Conservation (phyloP, 2,888 invertebrate genomes). For the Sesia bembeciformis region DNA sequence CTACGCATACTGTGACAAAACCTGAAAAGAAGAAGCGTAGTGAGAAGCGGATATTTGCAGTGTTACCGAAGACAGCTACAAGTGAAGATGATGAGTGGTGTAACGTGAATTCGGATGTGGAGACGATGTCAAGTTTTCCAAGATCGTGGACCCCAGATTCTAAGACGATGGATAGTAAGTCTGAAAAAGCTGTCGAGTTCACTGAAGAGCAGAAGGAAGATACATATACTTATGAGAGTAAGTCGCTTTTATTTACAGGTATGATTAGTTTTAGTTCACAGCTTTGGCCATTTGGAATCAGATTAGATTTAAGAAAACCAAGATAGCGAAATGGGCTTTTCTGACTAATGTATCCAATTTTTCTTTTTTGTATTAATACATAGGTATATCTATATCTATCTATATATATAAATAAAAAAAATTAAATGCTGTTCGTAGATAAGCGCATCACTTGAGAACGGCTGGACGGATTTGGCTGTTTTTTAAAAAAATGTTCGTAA, state of each 20-base stretch:
- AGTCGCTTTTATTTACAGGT: conserved; percentile 18
- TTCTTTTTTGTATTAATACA: no score
- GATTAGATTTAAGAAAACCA: neutral
- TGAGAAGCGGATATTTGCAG: neutral
- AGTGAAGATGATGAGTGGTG: conserved; percentile 62
- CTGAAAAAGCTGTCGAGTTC: conserved; percentile 25
- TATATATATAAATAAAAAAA: no score
- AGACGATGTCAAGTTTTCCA: conserved; percentile 56
- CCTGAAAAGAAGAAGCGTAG: conserved; percentile 26
- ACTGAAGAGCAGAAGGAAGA: conserved; percentile 41
- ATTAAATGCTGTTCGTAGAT: no score
- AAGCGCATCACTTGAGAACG: no score
- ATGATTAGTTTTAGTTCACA: no score
- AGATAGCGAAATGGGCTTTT: no score
- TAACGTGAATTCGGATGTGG: conserved; percentile 42
- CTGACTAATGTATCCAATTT: no score
- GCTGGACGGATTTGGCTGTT: no score
- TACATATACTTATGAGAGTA: conserved; percentile 52
- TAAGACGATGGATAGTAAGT: conserved; percentile 33
- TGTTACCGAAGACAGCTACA: conserved; percentile 12
- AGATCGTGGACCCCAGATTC: conserved; percentile 56
- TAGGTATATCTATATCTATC: no score
- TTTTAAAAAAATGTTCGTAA: no score
- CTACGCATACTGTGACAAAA: conserved; percentile 55
- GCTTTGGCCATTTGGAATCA: no score